Evolutionary conservation across 2,113 vertebrate genomes (phyloP), one percentile per base, ranked within the genome.

Genomic region (Hassar affinis): DNA sequence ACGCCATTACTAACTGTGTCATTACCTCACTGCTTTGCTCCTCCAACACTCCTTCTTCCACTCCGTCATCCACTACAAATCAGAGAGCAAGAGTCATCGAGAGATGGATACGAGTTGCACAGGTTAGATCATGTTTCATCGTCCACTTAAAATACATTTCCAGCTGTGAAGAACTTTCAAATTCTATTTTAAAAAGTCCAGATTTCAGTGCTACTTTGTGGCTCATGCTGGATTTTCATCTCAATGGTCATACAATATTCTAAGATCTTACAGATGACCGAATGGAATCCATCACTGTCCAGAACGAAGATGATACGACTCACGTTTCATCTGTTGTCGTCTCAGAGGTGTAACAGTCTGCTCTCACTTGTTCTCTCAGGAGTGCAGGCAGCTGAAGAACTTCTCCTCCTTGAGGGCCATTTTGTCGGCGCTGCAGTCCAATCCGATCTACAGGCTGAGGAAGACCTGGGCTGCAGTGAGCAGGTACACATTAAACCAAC

Each of bases 391-490:
- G 62, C 89, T 96, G 77, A 94, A 94, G 79, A 97, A 97, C 79
- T 96, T 97, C 92, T 96, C 96, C 0, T 97, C 96, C 2, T 78
- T 97, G 79, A 90, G 91, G 4, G 96, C 96, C 51, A 95, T 97
- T 86, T 93, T 97, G 20, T 97, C 96, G 0, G 96, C 96, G 0
- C 93, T 97, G 81, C 96, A 97, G 87, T 97, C 96, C 74, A 96
- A 95, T 69, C 93, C 96, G 12, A 91, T 97, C 81, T 96, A 97
- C 87, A 90, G 96, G 64, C 94, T 97, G 27, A 97, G 96, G 87
- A 95, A 93, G 87, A 95, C 96, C 62, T 97, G 96, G 96, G 91
- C 93, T 0, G 90, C 94, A 0, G 94, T 97, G 79, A 93, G 92
- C 93, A 94, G 94, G 96, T 97, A 83, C 56, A 61, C 33, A 74